A percentile compares a stretch with the other conserved stretches of the same genome.
phyloP scores from a whole-genome alignment of 1,140 invertebrate genomes.

The Drosophila kanapiae region DNA sequence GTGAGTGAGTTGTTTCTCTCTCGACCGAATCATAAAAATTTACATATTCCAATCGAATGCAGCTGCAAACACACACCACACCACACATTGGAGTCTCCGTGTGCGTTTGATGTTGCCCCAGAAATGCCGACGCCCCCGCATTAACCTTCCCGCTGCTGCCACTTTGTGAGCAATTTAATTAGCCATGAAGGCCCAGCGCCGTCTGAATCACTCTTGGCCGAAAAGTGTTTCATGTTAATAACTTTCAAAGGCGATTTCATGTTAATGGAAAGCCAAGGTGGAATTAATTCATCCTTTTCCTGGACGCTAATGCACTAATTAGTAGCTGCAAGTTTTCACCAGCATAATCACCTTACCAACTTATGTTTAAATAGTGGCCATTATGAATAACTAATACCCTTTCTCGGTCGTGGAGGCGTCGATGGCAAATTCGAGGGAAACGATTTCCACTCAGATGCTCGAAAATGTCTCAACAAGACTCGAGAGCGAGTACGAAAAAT shows the following conservation, averaged over 20 bases:
- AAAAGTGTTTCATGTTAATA: slow-evolving; percentile 27
- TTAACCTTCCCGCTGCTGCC: slow-evolving; percentile 63
- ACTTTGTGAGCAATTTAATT: slow-evolving; percentile 73
- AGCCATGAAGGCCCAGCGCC: slow-evolving; percentile 74
- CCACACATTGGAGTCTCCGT: not conserved
- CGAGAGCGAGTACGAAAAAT: slow-evolving; percentile 33
- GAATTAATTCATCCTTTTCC: not conserved
- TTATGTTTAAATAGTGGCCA: slow-evolving; percentile 8
- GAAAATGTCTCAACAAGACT: slow-evolving; percentile 35
- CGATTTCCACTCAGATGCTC: slow-evolving; percentile 3
- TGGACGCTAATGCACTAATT: not conserved
- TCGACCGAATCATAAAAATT: slow-evolving; percentile 61
- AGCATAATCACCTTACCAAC: slow-evolving; percentile 1
- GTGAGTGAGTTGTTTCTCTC: slow-evolving; percentile 44
- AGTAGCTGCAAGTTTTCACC: slow-evolving; percentile 1
- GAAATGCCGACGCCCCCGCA: slow-evolving; percentile 72
- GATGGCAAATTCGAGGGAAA: slow-evolving; percentile 21
- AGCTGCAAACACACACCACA: slow-evolving; percentile 49
- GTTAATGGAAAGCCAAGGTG: slow-evolving; percentile 9
- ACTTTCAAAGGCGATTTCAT: slow-evolving; percentile 21
- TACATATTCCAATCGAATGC: slow-evolving; percentile 63
- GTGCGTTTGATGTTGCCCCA: slow-evolving; percentile 60
- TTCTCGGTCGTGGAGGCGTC: too few species aligned
- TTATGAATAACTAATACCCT: slow-evolving; percentile 7
- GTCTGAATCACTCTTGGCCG: slow-evolving; percentile 30